These are phyloP conservation scores for Macrotus californicus DNA, from an alignment of 2,113 vertebrate genomes.

Conservation along the genomic window DNA sequence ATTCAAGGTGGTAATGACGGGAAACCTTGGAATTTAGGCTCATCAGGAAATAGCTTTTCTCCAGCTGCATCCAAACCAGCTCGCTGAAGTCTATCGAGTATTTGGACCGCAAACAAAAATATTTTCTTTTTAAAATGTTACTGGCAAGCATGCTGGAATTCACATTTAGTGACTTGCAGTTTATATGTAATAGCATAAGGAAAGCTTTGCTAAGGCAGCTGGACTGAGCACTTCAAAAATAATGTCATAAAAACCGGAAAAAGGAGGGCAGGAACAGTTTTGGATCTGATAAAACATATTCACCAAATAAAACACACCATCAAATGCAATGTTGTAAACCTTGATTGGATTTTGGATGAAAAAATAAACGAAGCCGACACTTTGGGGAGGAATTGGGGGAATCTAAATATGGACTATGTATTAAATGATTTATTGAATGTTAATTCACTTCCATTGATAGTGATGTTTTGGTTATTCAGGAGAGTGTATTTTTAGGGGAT, in stretches of 20 bases:
- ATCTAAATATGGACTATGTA: not conserved
- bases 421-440: not conserved
- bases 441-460: not conserved
- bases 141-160: not conserved
- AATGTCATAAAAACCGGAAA: not conserved
- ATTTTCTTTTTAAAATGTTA: not conserved
- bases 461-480: not conserved
- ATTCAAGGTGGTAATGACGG: not conserved
- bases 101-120: not conserved
- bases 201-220: not conserved
- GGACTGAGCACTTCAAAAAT: not conserved
- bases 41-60: constrained; percentile 1
- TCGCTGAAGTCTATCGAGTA: not conserved
- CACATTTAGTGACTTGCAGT: not conserved
- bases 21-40: not conserved
- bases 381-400: not conserved
- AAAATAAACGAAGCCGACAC: not conserved
- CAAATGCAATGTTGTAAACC: not conserved
- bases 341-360: not conserved
- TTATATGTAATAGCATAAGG: not conserved
- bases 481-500: not conserved
- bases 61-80: not conserved
- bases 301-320: not conserved
- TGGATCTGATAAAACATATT: not conserved
- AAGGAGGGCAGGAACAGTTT: not conserved